phyloP scores from a whole-genome alignment of 2,797 vertebrate genomes.

The Salarias fasciatus region DNA sequence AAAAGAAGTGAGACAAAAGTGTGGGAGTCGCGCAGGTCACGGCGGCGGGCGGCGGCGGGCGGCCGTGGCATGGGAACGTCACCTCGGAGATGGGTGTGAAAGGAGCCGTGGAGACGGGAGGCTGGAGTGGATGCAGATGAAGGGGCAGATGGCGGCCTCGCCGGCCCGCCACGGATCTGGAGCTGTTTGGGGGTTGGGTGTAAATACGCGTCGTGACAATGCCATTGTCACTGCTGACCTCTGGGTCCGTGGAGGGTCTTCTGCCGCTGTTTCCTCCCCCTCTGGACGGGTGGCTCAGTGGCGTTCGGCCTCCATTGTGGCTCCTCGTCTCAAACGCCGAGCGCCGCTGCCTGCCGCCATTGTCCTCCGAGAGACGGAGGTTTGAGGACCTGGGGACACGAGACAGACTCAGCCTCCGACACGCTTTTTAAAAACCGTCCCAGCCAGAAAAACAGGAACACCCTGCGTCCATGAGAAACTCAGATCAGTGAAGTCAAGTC shows the following conservation, averaged over 20 bases:
- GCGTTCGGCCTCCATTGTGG: slow-evolving; percentile 67
- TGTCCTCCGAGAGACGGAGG: no score
- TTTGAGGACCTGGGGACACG: no score
- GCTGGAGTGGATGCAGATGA: slow-evolving; percentile 64
- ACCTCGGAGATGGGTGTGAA: slow-evolving; percentile 80
- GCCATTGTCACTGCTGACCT: slow-evolving; percentile 73
- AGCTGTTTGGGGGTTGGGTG: slow-evolving; percentile 61
- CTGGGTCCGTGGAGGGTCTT: slow-evolving; percentile 67
- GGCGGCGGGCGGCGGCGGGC: slow-evolving; percentile 59
- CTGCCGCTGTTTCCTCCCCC: slow-evolving; percentile 57
- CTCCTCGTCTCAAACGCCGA: slow-evolving; percentile 21
- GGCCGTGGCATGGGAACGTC: slow-evolving; percentile 87
- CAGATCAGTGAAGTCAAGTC: no score
- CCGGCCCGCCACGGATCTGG: slow-evolving; percentile 63
- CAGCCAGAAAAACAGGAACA: no score
- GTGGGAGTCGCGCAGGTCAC: slow-evolving; percentile 68
- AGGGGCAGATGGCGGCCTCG: slow-evolving; percentile 83
- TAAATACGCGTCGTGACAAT: slow-evolving; percentile 75
- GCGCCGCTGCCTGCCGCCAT: no score
- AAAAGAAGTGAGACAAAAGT: slow-evolving; percentile 50
- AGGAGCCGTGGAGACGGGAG: slow-evolving; percentile 52
- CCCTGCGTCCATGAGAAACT: no score
- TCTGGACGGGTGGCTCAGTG: slow-evolving; percentile 48
- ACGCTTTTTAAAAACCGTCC: no score
- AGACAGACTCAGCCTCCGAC: no score